Percentiles rank a stretch among this genome's conserved stretches.
Evolutionary conservation across 1,140 invertebrate genomes (phyloP).

Genomic region (Sinella curviseta): DNA sequence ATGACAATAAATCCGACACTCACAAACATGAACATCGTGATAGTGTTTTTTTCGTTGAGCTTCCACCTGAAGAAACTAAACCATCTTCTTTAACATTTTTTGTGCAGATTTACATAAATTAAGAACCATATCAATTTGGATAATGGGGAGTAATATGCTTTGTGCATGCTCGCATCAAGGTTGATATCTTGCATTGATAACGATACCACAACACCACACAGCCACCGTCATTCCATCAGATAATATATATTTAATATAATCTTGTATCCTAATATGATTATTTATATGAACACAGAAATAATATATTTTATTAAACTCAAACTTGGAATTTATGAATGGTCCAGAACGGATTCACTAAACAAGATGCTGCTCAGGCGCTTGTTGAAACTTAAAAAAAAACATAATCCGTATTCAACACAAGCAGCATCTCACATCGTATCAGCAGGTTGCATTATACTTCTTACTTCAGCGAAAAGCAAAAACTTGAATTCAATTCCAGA

Average conservation of each 20-base stretch:
- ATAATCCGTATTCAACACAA: neutral
- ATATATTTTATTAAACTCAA: neutral
- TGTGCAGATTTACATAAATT: slow-evolving; percentile 23
- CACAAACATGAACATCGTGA: no score
- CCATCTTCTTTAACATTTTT: no score
- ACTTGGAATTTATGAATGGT: neutral
- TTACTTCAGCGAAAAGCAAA: neutral
- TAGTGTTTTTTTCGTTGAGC: no score
- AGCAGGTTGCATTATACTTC: slow-evolving; percentile 17
- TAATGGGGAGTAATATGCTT: slow-evolving; percentile 16
- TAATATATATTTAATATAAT: neutral
- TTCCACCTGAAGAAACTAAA: no score
- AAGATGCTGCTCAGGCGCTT: neutral
- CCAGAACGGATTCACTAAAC: neutral
- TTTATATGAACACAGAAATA: neutral
- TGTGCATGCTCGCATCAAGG: neutral
- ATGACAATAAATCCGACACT: no score
- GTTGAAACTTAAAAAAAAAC: neutral
- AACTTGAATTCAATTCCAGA: slow-evolving; percentile 25
- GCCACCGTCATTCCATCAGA: no score
- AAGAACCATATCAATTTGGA: slow-evolving; percentile 18
- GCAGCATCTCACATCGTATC: slow-evolving; percentile 4
- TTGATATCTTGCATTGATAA: neutral
- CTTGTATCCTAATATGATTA: neutral
- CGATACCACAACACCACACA: neutral